Conservation (phyloP, 2,888 invertebrate genomes). For the Trilocha varians region DNA sequence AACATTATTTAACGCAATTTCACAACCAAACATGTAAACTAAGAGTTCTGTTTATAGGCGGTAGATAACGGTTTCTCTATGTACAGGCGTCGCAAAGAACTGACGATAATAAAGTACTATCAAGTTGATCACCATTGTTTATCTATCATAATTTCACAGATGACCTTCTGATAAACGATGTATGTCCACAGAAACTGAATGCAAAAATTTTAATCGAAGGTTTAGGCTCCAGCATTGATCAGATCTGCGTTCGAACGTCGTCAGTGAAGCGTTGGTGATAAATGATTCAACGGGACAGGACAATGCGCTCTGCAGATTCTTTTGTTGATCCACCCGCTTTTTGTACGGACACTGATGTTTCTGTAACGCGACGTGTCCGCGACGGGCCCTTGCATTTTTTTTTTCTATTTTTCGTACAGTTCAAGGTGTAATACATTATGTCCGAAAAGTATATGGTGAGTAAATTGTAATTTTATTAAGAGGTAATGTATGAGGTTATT, state of each 20-base stretch:
- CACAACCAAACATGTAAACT: too few species aligned
- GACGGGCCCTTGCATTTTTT: constrained; percentile 15
- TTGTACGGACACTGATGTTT: constrained; percentile 64
- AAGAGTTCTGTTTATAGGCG: too few species aligned
- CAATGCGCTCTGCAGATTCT: constrained; percentile 68
- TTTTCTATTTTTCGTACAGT: constrained; percentile 18
- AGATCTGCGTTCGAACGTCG: constrained; percentile 57
- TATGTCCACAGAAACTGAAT: constrained; percentile 11
- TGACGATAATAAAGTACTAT: too few species aligned
- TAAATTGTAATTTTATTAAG: too few species aligned
- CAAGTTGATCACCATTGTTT: too few species aligned
- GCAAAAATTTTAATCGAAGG: constrained; percentile 51
- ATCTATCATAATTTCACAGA: too few species aligned
- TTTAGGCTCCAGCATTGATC: constrained; percentile 47
- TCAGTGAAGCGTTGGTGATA: constrained; percentile 65
- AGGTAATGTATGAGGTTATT: too few species aligned
- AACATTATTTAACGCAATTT: too few species aligned
- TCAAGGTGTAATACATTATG: constrained; percentile 15
- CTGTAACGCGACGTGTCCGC: constrained; percentile 47
- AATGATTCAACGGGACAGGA: constrained; percentile 51
- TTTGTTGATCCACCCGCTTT: constrained; percentile 60
- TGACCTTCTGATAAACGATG: too few species aligned
- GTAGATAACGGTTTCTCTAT: too few species aligned
- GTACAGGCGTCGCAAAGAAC: too few species aligned
- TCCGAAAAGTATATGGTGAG: constrained; percentile 3